Conservation (phyloP, 2,888 invertebrate genomes). For the Scelioninae gen. 1 region DNA sequence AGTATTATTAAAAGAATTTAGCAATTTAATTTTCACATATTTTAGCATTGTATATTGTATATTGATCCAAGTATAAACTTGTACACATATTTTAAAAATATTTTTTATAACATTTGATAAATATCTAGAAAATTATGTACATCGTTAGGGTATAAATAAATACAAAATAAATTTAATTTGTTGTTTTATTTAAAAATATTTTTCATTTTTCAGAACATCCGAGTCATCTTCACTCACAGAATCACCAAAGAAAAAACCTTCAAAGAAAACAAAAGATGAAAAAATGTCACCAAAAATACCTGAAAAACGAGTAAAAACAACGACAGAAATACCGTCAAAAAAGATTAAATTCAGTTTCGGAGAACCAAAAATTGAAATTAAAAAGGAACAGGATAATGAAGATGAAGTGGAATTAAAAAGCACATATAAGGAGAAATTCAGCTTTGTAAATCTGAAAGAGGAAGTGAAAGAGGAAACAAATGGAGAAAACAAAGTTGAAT, state of each 20-base stretch:
- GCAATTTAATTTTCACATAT: no score
- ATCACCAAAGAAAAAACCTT: slow-evolving; percentile 12
- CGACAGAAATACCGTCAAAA: background rate
- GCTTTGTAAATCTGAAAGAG: background rate
- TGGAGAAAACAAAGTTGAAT: no score
- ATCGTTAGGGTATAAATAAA: no score
- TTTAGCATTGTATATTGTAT: no score
- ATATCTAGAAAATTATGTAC: no score
- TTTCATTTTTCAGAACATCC: no score
- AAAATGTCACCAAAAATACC: slow-evolving; percentile 24
- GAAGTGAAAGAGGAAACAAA: background rate
- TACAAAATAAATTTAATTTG: no score
- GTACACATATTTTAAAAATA: no score
- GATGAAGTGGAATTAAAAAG: background rate
- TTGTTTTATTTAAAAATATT: no score
- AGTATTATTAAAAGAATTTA: no score
- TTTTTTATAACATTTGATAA: no score
- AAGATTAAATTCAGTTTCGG: slow-evolving; percentile 16
- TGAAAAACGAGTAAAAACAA: slow-evolving; percentile 16
- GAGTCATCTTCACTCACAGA: slow-evolving; percentile 23
- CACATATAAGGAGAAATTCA: background rate
- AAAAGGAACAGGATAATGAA: background rate
- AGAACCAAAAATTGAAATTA: background rate
- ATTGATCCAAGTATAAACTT: no score
- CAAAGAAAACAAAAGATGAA: slow-evolving; percentile 31